These are phyloP conservation scores for Seira ritae DNA, from an alignment of 2,888 invertebrate genomes.

Conservation along the genomic window DNA sequence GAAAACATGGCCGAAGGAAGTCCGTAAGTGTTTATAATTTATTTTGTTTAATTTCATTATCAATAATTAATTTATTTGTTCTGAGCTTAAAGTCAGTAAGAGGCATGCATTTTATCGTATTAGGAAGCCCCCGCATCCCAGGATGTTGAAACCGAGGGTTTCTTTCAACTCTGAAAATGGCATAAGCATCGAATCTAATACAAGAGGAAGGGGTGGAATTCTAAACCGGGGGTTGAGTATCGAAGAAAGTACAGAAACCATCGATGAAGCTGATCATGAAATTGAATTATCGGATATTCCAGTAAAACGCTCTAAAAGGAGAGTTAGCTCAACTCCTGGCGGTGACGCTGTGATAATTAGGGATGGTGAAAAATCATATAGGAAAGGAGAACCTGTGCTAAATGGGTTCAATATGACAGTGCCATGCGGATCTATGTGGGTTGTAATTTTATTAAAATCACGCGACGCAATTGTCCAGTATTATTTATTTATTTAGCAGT, in stretches of 20 bases:
- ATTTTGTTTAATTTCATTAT: too few relatives aligned
- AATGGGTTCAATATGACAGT: slow-evolving; percentile 36
- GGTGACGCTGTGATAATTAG: slow-evolving; percentile 39
- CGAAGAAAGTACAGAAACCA: background rate
- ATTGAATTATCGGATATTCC: background rate
- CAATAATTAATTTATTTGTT: too few relatives aligned
- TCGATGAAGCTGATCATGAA: background rate
- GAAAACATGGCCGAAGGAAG: too few relatives aligned
- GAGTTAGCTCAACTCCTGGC: background rate
- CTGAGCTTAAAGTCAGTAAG: too few relatives aligned
- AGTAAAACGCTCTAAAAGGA: background rate
- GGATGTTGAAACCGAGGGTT: background rate
- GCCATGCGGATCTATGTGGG: slow-evolving; percentile 41
- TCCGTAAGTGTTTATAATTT: too few relatives aligned
- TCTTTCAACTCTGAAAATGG: background rate
- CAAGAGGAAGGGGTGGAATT: background rate
- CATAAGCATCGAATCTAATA: background rate
- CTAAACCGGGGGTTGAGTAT: background rate
- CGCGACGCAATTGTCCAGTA: too few relatives aligned
- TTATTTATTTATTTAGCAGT: too few relatives aligned
- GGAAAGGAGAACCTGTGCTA: slow-evolving; percentile 6
- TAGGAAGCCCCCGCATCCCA: background rate
- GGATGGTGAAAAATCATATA: slow-evolving; percentile 25
- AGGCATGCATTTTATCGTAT: too few relatives aligned
- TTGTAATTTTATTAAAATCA: background rate